Evolutionary conservation across 2,113 vertebrate genomes (phyloP).

Genomic region (Spea bombifrons): DNA sequence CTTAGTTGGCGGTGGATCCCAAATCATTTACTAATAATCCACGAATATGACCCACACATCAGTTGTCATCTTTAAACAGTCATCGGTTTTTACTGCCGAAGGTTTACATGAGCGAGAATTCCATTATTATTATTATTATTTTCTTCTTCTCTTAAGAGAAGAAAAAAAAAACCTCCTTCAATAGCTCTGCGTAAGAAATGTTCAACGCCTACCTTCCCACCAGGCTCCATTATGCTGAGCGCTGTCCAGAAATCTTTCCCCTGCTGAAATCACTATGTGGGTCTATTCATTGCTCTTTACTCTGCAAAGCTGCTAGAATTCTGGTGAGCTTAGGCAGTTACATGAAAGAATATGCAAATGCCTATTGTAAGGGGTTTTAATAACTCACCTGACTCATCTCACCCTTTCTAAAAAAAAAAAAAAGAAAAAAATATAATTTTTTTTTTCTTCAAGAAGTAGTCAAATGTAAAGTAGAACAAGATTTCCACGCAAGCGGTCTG

Average conservation of each 20-base stretch:
- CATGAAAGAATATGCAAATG: constrained; percentile 20
- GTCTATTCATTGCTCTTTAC: background rate
- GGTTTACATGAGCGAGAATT: background rate
- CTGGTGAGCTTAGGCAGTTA: background rate
- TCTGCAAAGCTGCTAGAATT: constrained; percentile 6
- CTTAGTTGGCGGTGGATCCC: background rate
- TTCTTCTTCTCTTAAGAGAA: background rate
- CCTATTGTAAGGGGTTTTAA: constrained; percentile 17
- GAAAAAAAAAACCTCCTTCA: background rate
- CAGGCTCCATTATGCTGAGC: background rate
- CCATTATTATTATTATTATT: background rate
- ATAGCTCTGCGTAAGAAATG: background rate
- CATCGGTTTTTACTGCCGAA: background rate
- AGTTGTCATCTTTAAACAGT: constrained; percentile 6
- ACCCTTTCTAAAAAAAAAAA: constrained; percentile 5
- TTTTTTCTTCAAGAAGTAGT: constrained; percentile 2
- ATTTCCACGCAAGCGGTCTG: background rate
- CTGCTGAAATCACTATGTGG: background rate
- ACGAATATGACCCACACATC: background rate
- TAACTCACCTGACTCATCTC: constrained; percentile 30
- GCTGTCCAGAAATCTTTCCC: background rate
- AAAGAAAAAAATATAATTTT: background rate
- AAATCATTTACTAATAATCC: background rate
- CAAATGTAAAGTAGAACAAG: constrained; percentile 2
- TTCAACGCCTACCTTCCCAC: constrained; percentile 5